Percentiles rank a stretch among this genome's conserved stretches.
Conservation (phyloP, 1,140 invertebrate genomes). For the Cyphomyrmex costatus region DNA sequence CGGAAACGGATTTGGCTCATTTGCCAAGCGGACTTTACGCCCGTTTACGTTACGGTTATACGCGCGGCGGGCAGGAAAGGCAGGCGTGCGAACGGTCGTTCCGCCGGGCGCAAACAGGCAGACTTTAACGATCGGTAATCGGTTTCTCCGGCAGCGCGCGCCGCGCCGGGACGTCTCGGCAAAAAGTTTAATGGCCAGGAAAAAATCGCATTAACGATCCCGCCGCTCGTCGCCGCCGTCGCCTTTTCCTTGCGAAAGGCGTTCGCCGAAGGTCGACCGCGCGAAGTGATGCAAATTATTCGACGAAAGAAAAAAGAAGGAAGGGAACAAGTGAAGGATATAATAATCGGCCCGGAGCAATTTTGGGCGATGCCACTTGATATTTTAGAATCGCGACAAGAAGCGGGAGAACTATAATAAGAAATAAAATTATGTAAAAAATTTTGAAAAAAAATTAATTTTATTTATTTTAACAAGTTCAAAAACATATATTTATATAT, state of each 20-base stretch:
- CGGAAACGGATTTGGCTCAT: constrained; percentile 46
- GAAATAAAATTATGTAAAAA: neutral
- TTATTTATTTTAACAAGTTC: neutral
- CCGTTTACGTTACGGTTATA: constrained; percentile 35
- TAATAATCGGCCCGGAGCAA: constrained; percentile 8
- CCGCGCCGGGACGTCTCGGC: constrained; percentile 40
- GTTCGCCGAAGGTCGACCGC: constrained; percentile 56
- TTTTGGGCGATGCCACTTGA: neutral
- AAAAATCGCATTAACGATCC: constrained; percentile 73
- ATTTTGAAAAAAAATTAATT: neutral
- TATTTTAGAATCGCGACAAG: neutral
- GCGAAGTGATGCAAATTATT: constrained; percentile 10
- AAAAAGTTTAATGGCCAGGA: constrained; percentile 72
- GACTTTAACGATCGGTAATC: constrained; percentile 72
- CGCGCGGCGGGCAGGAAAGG: constrained; percentile 13
- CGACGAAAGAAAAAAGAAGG: constrained; percentile 7
- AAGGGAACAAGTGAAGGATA: neutral
- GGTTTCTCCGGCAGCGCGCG: constrained; percentile 56
- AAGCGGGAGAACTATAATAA: neutral
- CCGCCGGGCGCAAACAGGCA: constrained; percentile 60
- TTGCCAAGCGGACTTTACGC: constrained; percentile 35
- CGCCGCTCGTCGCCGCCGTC: constrained; percentile 11
- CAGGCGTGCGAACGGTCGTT: constrained; percentile 36
- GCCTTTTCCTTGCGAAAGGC: constrained; percentile 57
- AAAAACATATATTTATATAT: too few relatives aligned